Conservation (phyloP, 2,797 vertebrate genomes). For the Rhinophrynus dorsalis region DNA sequence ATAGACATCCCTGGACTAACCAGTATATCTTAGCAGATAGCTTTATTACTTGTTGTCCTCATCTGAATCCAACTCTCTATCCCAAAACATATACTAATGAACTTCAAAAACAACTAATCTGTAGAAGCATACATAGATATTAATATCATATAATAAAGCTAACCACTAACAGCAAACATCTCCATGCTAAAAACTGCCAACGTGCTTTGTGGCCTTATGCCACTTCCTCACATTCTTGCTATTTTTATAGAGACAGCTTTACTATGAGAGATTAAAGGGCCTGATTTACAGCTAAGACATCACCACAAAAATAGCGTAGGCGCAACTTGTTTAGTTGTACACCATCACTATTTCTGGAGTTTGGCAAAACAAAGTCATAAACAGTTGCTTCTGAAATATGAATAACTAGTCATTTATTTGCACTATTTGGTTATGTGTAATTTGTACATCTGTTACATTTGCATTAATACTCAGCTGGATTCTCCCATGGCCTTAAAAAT, state of each 20-base stretch:
- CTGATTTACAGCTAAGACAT: background rate
- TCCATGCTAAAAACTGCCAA: background rate
- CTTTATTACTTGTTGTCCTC: too few relatives aligned
- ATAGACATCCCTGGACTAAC: too few relatives aligned
- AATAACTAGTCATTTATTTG: background rate
- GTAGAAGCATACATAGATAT: background rate
- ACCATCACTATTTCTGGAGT: conserved; percentile 7
- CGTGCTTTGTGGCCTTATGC: background rate
- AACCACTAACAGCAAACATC: background rate
- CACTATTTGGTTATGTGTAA: background rate
- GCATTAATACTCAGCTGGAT: background rate
- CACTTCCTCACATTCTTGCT: conserved; percentile 21
- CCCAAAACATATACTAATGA: background rate
- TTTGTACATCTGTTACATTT: conserved; percentile 9
- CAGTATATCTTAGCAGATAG: too few relatives aligned
- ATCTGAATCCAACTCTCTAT: too few relatives aligned
- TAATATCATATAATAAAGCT: background rate
- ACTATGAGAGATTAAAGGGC: conserved; percentile 21
- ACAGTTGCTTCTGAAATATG: conserved; percentile 12
- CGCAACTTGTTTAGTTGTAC: background rate
- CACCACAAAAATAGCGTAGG: conserved; percentile 11
- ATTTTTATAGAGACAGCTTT: conserved; percentile 23
- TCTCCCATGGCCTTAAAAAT: conserved; percentile 30
- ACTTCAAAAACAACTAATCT: background rate
- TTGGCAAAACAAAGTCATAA: conserved; percentile 18